Evolutionary conservation across 2,113 vertebrate genomes (phyloP), one percentile per base, ranked within the genome.

Genomic region (Heterocephalus glaber): DNA sequence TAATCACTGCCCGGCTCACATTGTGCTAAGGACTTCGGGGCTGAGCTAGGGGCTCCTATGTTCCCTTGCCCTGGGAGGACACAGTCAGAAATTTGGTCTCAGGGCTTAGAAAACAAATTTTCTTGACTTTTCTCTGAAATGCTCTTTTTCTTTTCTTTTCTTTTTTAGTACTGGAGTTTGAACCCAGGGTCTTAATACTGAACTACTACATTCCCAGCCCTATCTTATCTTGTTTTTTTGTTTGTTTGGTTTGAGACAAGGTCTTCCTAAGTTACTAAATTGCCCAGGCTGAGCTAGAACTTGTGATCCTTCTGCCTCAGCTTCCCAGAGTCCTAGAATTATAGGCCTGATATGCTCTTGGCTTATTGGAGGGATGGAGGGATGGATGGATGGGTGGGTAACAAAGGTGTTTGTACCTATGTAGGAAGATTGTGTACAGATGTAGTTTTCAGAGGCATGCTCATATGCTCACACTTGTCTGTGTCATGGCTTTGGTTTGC

Each of bases 1-100:
- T 11, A 12, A 5, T 2, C n/a, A 60, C 0, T 8, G 16, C 56
- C n/a, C 22, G 35, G 28, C 1, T 0, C 5, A 7, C 47, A 35
- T 41, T 76, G 3, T 94, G 66, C 61, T n/a, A 58, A 94, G 80
- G 33, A 41, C 26, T 65, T 1, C 22, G 74, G 41, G 12, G 20
- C 19, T 0, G 0, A 76, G 41, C 41, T 1, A 0, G 41, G 74
- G n/a, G 17, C 19, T 66, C 65, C 54, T 49, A 56, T 41, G 13
- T 41, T 14, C 72, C 35, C 72, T 61, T 19, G 3, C 49, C 54
- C 8, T 2, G 12, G 81, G 13, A 70, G 11, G 22, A 56, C 44
- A 16, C 0, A 0, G 2, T 47, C 38, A 44, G 4, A 79, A 85
- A 38, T 70, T 49, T 38, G 52, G 83, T 30, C 5, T 7, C n/a